Base-by-base conservation (phyloP, 2,113 vertebrate genomes). In the Paramisgurnus dabryanus region DNA sequence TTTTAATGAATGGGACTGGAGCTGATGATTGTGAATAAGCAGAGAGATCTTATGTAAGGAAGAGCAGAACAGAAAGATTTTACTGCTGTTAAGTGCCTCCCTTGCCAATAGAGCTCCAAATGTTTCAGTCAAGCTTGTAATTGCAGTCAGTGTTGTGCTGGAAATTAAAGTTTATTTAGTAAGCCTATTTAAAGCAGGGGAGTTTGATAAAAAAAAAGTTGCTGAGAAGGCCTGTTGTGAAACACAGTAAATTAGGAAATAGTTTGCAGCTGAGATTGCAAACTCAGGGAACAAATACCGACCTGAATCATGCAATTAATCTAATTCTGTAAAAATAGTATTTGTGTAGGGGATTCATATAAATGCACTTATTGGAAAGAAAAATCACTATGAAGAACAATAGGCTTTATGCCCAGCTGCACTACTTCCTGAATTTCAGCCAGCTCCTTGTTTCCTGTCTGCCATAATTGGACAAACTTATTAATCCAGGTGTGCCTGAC, bases 131-230 rank as follows among this genome's bases (percentile, higher is more conserved):
- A 57, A 45, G 4, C 18, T 67, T 39, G 61, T 80, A 65, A 76
- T 27, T 76, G 60, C 12, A 17, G 60, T 67, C 53, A 70, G 43
- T 43, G 67, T 69, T 83, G 55, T 69, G 53, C 78, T 15, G 22
- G 39, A 39, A 41, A 18, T 50, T 49, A 43, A 34, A 78, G 40
- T 27, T 18, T 15, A 67, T 43, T 60, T 8, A 8, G 18, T 41
- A 27, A 71, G 60, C 65, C 27, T 69, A 10, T 74, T 61, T n/a
- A 79, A 74, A 61, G 43, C 47, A 79, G 34, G n/a, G 63, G 17
- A 63, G 18, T 55, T 40, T 57, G 60, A 4, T 7, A 22, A 22
- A 22, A 3, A 7, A 22, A 6, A 43, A 75, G 77, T 47, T 64
- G 9, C 61, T 55, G 63, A 72, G 49, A 40, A 41, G 12, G 49